Conservation (phyloP, 64 coral and sea anemone genomes). For the Dendronephthya gigantea region DNA sequence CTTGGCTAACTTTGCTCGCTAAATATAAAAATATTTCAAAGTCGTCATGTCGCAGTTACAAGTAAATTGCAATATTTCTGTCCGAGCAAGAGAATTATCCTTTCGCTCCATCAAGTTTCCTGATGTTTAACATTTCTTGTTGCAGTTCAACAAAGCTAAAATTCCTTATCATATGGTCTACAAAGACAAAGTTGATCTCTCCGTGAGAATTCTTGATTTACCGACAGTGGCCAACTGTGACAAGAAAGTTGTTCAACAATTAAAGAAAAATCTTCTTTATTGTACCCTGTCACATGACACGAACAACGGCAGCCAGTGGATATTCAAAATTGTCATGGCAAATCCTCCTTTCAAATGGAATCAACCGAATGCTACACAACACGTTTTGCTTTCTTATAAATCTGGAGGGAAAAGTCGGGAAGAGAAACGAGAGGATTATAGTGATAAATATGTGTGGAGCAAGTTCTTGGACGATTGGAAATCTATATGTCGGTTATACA, state of each 20-base stretch:
- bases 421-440: neutral
- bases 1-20: too few relatives aligned
- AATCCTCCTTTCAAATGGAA: neutral
- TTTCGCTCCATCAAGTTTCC: too few relatives aligned
- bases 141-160: neutral
- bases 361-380: neutral
- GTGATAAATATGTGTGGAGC: neutral
- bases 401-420: neutral
- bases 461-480: conserved; percentile 12
- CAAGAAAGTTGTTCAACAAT: neutral
- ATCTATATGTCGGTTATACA: neutral
- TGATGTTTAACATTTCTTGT: neutral
- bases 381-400: neutral
- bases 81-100: too few relatives aligned
- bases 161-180: neutral
- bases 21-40: too few relatives aligned
- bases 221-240: neutral
- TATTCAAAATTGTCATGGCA: neutral
- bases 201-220: neutral
- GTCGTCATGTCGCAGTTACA: too few relatives aligned
- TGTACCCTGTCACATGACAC: neutral
- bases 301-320: neutral
- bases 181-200: neutral
- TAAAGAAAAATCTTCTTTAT: neutral
- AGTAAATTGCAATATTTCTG: too few relatives aligned